Conservation (phyloP, 2,888 invertebrate genomes). For the Spodoptera picta region DNA sequence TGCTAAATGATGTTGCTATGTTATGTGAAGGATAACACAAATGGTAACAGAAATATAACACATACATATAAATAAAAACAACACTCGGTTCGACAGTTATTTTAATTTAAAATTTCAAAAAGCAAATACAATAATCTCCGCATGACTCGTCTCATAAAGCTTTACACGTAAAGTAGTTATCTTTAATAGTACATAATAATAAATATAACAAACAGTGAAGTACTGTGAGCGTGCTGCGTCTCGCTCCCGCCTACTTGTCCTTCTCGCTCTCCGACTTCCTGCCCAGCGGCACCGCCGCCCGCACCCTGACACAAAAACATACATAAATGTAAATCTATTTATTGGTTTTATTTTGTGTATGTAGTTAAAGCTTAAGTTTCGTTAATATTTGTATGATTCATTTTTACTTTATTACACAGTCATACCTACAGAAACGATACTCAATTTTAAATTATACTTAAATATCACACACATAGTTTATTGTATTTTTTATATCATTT, state of each 20-base stretch:
- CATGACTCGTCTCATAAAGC: constrained; percentile 88
- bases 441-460: too few relatives aligned
- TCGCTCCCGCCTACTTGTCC: constrained; percentile 91
- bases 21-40: too few relatives aligned
- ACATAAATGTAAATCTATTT: constrained; percentile 37
- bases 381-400: too few relatives aligned
- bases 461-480: too few relatives aligned
- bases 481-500: too few relatives aligned
- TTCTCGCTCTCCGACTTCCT: constrained; percentile 95
- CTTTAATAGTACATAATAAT: constrained; percentile 85
- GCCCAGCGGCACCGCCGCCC: constrained; percentile 96
- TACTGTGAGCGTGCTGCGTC: constrained; percentile 72
- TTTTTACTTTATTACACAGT: too few relatives aligned
- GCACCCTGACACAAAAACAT: constrained; percentile 90
- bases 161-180: constrained; percentile 86
- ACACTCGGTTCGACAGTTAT: constrained; percentile 81
- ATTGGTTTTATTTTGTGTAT: too few relatives aligned
- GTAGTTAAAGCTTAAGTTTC: too few relatives aligned
- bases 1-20: too few relatives aligned
- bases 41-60: neutral
- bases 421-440: too few relatives aligned
- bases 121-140: constrained; percentile 88
- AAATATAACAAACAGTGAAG: constrained; percentile 87
- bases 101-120: constrained; percentile 89
- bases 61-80: constrained; percentile 58